Percentiles rank a stretch among this genome's conserved stretches.
Conservation (phyloP, 64 coral and sea anemone genomes). For the Stichodactyla mertensii region DNA sequence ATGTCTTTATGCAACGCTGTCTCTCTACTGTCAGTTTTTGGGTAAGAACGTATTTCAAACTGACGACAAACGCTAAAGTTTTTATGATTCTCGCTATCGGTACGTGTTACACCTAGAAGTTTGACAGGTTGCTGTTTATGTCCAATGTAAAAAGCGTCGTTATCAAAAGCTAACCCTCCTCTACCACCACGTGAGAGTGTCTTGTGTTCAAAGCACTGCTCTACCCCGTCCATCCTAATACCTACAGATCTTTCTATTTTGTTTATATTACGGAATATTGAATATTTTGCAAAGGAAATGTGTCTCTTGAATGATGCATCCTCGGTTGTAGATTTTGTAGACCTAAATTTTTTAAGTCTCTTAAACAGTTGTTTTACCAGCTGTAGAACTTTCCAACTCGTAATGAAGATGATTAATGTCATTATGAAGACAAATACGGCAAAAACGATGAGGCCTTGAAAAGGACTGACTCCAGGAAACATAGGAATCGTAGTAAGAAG, state of each 20-base stretch:
- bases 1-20: no score
- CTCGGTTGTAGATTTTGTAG: neutral
- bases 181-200: neutral
- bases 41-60: neutral
- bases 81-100: neutral
- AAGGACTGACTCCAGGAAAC: slow-evolving; percentile 36
- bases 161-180: neutral
- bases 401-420: slow-evolving; percentile 38
- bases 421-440: slow-evolving; percentile 45
- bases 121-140: neutral
- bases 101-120: neutral
- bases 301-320: neutral
- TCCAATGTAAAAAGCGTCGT: neutral
- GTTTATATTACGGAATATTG: neutral
- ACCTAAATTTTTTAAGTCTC: slow-evolving; percentile 13
- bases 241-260: neutral
- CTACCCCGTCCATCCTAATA: neutral
- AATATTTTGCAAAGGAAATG: neutral
- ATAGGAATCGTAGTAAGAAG: slow-evolving; percentile 39
- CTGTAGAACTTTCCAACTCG: slow-evolving; percentile 45
- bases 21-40: neutral
- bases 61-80: neutral
- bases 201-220: neutral
- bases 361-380: slow-evolving; percentile 40
- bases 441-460: slow-evolving; percentile 44